Evolutionary conservation across 1,140 invertebrate genomes (phyloP).

Genomic region (Anastrepha ludens): DNA sequence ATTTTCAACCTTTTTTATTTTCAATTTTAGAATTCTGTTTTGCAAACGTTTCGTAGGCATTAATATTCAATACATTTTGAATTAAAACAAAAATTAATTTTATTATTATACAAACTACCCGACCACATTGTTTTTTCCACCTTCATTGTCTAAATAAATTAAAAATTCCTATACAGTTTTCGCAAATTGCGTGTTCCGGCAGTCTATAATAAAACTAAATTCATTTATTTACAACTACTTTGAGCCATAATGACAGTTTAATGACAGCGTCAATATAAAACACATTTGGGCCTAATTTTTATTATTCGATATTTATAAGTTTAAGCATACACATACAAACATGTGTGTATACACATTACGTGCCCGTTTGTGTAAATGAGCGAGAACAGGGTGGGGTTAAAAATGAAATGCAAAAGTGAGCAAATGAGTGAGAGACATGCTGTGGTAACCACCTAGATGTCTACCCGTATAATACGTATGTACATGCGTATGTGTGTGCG

Average conservation of each 20-base stretch:
- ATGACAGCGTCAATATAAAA: conserved; percentile 46
- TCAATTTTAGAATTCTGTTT: too few relatives aligned
- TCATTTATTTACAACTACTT: background rate
- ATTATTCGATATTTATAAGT: background rate
- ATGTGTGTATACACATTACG: background rate
- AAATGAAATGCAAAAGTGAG: too few relatives aligned
- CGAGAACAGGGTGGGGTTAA: background rate
- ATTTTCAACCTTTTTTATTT: too few relatives aligned
- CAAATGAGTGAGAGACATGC: background rate
- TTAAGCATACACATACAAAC: background rate
- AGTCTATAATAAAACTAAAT: background rate
- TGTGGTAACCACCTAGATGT: background rate
- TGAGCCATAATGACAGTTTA: conserved; percentile 31
- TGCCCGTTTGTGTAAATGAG: background rate
- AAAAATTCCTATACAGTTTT: too few relatives aligned
- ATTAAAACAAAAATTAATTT: too few relatives aligned
- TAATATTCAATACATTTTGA: too few relatives aligned
- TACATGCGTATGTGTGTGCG: background rate
- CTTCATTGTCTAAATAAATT: too few relatives aligned
- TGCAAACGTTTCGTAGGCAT: too few relatives aligned
- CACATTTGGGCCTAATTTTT: conserved; percentile 27
- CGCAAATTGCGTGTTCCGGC: background rate
- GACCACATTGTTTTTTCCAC: too few relatives aligned
- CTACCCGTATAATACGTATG: background rate
- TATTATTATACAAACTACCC: too few relatives aligned